phyloP scores from a whole-genome alignment of 2,888 invertebrate genomes.

The Apomyelois bistriatella region DNA sequence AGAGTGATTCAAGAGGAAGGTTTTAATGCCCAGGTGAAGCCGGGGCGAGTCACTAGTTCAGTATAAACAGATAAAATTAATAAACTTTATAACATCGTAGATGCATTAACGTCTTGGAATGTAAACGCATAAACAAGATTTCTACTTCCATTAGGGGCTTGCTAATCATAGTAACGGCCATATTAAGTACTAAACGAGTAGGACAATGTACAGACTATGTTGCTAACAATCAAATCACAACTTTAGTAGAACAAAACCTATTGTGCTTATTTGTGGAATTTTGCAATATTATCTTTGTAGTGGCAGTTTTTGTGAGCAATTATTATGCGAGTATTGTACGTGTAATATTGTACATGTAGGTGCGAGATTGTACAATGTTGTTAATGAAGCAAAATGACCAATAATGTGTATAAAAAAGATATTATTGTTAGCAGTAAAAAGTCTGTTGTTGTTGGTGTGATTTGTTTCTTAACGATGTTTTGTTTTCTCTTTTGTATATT shows the following conservation, averaged over 20 bases:
- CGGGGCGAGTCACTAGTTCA: too few relatives aligned
- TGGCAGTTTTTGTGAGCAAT: slow-evolving; percentile 66
- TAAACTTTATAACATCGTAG: background rate
- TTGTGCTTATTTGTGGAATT: slow-evolving; percentile 36
- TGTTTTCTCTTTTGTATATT: background rate
- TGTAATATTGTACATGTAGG: slow-evolving; percentile 37
- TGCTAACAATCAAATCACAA: slow-evolving; percentile 41
- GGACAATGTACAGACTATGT: slow-evolving; percentile 32
- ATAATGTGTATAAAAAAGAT: slow-evolving; percentile 20
- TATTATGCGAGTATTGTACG: slow-evolving; percentile 44
- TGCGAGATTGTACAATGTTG: slow-evolving; percentile 54
- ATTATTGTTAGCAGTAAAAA: slow-evolving; percentile 25
- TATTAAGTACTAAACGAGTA: slow-evolving; percentile 9
- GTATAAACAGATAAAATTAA: background rate
- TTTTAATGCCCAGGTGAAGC: too few relatives aligned
- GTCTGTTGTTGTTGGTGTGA: slow-evolving; percentile 12
- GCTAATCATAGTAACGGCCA: slow-evolving; percentile 2
- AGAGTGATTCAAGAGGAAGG: too few relatives aligned
- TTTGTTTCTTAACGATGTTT: background rate
- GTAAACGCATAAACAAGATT: slow-evolving; percentile 9
- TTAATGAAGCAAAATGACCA: slow-evolving; percentile 52
- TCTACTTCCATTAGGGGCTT: slow-evolving; percentile 12
- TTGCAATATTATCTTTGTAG: slow-evolving; percentile 68
- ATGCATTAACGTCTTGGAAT: background rate
- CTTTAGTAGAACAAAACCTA: slow-evolving; percentile 20